phyloP scores from a whole-genome alignment of 2,113 vertebrate species.

The Microtus ochrogaster region DNA sequence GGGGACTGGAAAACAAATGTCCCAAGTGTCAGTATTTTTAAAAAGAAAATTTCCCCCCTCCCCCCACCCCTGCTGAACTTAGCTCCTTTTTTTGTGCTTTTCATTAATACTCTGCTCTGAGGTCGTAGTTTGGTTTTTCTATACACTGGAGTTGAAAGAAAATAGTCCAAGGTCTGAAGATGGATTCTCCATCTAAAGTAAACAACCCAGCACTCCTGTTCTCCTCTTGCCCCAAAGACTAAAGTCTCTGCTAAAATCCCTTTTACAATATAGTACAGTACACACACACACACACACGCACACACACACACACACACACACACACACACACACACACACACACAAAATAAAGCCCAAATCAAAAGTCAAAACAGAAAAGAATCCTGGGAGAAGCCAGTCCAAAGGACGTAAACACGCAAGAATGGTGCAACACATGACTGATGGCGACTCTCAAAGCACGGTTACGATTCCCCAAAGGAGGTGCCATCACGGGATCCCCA shows the following conservation, averaged over 20 bases:
- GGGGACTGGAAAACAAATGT: slow-evolving; percentile 86
- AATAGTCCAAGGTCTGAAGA: slow-evolving; percentile 91
- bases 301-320: slow-evolving; percentile 87
- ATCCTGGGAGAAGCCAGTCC: slow-evolving; percentile 94
- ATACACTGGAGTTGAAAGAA: slow-evolving; percentile 98
- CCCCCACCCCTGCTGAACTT: slow-evolving; percentile 89
- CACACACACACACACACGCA: slow-evolving; percentile 83
- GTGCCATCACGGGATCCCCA: slow-evolving; percentile 89
- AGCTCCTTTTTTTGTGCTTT: slow-evolving; percentile 99
- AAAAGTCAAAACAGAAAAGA: slow-evolving; percentile 86
- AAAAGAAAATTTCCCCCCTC: slow-evolving; percentile 81
- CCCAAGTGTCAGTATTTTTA: slow-evolving; percentile 87
- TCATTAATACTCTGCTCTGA: slow-evolving; percentile 99
- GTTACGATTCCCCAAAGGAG: slow-evolving; percentile 90
- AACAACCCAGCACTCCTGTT: slow-evolving; percentile 94
- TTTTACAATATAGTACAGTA: slow-evolving; percentile 99
- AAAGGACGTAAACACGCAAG: slow-evolving; percentile 94
- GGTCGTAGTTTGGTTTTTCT: slow-evolving; percentile 99
- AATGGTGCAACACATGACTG: slow-evolving; percentile 93
- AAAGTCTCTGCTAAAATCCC: slow-evolving; percentile 99
- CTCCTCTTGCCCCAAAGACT: slow-evolving; percentile 90
- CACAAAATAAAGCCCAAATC: slow-evolving; percentile 86
- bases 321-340: slow-evolving; percentile 73
- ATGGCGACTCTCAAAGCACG: slow-evolving; percentile 91
- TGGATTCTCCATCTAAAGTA: slow-evolving; percentile 93